Evolutionary conservation across 2,797 vertebrate species (phyloP), one percentile per base, ranked within the genome.

Genomic region (Crypturellus tataupa): DNA sequence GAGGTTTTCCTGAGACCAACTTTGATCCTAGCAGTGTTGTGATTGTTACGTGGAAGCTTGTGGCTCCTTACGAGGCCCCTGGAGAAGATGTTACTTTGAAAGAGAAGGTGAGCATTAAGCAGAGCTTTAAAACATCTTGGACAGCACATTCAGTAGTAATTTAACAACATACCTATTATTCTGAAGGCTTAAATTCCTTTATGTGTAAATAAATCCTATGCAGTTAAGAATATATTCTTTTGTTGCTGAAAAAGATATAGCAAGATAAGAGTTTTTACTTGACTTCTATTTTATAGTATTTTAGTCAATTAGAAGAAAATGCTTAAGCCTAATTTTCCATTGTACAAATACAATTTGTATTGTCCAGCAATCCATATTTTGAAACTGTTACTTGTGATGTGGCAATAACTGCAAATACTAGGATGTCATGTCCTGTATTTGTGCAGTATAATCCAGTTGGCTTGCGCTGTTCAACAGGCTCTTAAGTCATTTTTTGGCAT

Each of bases 31-130:
- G 37, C 16, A 97, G 98, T 16, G 97, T 94, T 21, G 96, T 98
- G 79, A 95, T 99, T 85, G 96, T 99, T 96, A 99, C 98, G n/a
- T 99, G 99, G 99, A 97, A 97, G 19, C 97, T 98, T 0, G 96
- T 99, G 39, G 97, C 98, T 73, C 90, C 98, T n/a, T 97, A 97
- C 51, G 96, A 90, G 80, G 95, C 95, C 76, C 85, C 92, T 4
- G 94, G 83, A 78, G 94, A 96, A 94, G 97, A 97, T 70, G 90
- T 95, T 8, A 24, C 77, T 53, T 60, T 93, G 40, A 94, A 97
- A 78, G 98, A 94, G 95, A 98, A 98, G 98, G 99, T 99, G 88
- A 97, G 96, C 40, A 7, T 89, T 60, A 15, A 21, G 59, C 29
- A 69, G 77, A 82, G 5, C 25, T 89, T 80, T 87, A 29, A 65